Percentiles rank a stretch among this genome's conserved stretches.
phyloP scores from a whole-genome alignment of 2,888 invertebrate genomes.

The Myopa testacea region DNA sequence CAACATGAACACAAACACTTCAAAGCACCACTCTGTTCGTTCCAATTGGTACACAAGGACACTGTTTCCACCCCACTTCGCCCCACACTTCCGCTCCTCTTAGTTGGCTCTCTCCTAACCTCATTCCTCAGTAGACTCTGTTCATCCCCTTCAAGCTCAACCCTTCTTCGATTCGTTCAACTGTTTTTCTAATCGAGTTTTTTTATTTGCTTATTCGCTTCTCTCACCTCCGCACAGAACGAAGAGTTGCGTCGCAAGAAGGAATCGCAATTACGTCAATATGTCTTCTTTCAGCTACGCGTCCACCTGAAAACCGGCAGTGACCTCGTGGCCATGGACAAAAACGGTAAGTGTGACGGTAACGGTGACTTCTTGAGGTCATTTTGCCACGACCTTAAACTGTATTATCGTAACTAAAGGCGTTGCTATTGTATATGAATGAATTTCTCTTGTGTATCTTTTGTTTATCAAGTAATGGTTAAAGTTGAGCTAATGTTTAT shows the following conservation, averaged over 20 bases:
- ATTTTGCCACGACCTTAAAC: too few relatives aligned
- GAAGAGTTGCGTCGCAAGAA: constrained; percentile 79
- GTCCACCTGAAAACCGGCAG: constrained; percentile 89
- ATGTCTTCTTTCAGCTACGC: constrained; percentile 92
- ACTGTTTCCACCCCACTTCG: too few relatives aligned
- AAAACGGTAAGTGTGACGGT: constrained; percentile 84
- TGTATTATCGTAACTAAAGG: too few relatives aligned
- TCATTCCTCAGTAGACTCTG: too few relatives aligned
- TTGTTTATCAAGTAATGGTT: neutral
- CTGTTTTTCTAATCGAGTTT: neutral
- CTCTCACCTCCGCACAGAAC: constrained; percentile 62
- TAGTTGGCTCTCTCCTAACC: too few relatives aligned
- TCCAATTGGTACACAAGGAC: neutral
- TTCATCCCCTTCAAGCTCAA: neutral
- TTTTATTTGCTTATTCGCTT: constrained; percentile 11
- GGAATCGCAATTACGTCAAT: constrained; percentile 82
- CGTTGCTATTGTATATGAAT: too few relatives aligned
- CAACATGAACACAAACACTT: neutral
- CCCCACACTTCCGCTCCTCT: too few relatives aligned
- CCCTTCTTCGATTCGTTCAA: neutral
- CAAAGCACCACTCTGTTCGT: neutral
- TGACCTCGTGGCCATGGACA: constrained; percentile 93
- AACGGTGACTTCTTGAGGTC: neutral
- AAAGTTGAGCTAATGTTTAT: neutral
- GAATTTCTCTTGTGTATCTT: too few relatives aligned